Percentiles rank a stretch among this genome's conserved stretches.
phyloP scores from a whole-genome alignment of 2,888 invertebrate species.

The Papilio elwesi region DNA sequence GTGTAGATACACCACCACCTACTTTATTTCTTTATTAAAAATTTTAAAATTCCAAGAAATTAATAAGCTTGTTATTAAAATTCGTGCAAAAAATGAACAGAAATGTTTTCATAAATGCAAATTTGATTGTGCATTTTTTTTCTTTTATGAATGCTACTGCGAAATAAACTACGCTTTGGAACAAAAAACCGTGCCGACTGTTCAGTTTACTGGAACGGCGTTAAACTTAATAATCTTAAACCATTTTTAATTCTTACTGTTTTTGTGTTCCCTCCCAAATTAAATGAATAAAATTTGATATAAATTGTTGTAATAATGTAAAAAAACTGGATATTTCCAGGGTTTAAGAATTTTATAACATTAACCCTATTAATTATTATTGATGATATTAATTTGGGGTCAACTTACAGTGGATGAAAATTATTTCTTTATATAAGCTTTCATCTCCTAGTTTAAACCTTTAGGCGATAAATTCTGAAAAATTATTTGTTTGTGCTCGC shows the following conservation, averaged over 20 bases:
- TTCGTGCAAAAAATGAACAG: slow-evolving; percentile 29
- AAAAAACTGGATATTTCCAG: slow-evolving; percentile 49
- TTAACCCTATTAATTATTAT: too few species aligned
- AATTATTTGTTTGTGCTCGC: too few species aligned
- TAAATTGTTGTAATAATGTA: neutral
- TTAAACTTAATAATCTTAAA: slow-evolving; percentile 41
- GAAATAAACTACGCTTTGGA: slow-evolving; percentile 37
- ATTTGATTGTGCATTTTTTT: slow-evolving; percentile 38
- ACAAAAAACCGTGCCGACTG: slow-evolving; percentile 35
- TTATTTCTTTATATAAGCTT: too few species aligned
- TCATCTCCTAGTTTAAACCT: too few species aligned
- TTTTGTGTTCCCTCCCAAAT: slow-evolving; percentile 28
- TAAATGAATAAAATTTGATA: slow-evolving; percentile 3
- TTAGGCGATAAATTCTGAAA: too few species aligned
- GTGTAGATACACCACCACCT: slow-evolving; percentile 5
- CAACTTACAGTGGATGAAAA: too few species aligned
- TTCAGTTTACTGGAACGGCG: slow-evolving; percentile 40
- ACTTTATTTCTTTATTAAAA: slow-evolving; percentile 32
- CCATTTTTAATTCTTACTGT: slow-evolving; percentile 37
- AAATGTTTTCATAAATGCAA: slow-evolving; percentile 38
- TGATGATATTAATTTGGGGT: too few species aligned
- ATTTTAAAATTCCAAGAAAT: slow-evolving; percentile 21
- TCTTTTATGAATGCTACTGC: slow-evolving; percentile 36
- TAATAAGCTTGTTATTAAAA: slow-evolving; percentile 35
- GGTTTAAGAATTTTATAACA: too few species aligned